Percentiles rank a stretch among this genome's conserved stretches.
Conservation (phyloP, 2,888 invertebrate species). For the Drosophila neotestacea region DNA sequence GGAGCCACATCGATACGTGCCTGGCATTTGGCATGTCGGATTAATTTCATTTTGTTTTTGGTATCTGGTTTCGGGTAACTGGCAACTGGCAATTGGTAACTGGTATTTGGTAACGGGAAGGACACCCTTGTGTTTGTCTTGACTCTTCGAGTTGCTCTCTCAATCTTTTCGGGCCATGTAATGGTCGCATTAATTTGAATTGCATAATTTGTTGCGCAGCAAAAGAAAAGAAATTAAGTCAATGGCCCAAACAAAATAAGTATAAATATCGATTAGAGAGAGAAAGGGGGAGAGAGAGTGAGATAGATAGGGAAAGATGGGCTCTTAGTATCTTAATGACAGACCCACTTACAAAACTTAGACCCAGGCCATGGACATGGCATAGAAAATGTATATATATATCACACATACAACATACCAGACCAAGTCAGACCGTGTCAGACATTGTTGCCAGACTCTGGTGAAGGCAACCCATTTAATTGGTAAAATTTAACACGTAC, state of each 20-base stretch:
- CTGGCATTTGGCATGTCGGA: slow-evolving; percentile 78
- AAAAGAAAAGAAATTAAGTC: slow-evolving; percentile 72
- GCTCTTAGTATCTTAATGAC: slow-evolving; percentile 40
- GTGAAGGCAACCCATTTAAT: slow-evolving; percentile 80
- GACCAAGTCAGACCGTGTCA: slow-evolving; percentile 3
- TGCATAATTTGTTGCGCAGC: slow-evolving; percentile 76
- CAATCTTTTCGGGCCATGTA: slow-evolving; percentile 53
- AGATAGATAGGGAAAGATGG: slow-evolving; percentile 3
- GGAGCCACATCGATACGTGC: slow-evolving; percentile 79
- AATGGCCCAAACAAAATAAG: slow-evolving; percentile 73
- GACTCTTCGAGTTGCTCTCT: slow-evolving; percentile 32
- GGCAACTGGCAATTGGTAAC: not conserved
- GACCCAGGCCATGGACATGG: slow-evolving; percentile 23
- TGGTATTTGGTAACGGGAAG: slow-evolving; percentile 10
- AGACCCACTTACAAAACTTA: slow-evolving; percentile 30
- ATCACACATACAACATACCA: not conserved
- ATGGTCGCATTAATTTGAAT: slow-evolving; percentile 78
- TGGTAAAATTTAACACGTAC: slow-evolving; percentile 84
- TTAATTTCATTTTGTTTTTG: slow-evolving; percentile 79
- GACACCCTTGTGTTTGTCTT: slow-evolving; percentile 20
- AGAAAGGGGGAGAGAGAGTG: not conserved
- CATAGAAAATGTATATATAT: not conserved
- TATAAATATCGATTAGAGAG: slow-evolving; percentile 73
- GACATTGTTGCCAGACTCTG: slow-evolving; percentile 34
- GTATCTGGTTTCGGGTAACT: slow-evolving; percentile 10